A percentile compares a stretch with the other conserved stretches of the same genome.
Evolutionary conservation across 2,113 vertebrate species (phyloP).

Genomic region (Clupea harengus): DNA sequence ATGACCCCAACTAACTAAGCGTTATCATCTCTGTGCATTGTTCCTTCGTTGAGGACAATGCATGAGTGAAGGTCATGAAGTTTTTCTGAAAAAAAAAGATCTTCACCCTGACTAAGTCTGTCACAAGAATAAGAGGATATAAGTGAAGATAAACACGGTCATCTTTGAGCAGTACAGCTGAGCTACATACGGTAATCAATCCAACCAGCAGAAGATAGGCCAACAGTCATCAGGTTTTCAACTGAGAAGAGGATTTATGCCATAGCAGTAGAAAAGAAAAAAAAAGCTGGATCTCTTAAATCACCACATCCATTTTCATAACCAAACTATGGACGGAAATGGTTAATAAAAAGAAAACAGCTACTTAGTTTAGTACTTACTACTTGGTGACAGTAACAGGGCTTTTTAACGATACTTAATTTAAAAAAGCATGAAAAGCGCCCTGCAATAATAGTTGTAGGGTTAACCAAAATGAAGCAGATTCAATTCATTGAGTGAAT

Average conservation of each 20-base stretch:
- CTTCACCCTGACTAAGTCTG: too few species aligned
- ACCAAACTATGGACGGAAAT: constrained; percentile 19
- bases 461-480: constrained; percentile 42
- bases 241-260: background rate
- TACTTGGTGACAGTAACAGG: constrained; percentile 25
- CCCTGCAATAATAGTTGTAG: constrained; percentile 36
- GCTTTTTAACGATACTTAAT: constrained; percentile 38
- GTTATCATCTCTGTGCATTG: background rate
- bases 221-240: too few species aligned
- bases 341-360: constrained; percentile 36
- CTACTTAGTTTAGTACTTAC: background rate
- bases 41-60: too few species aligned
- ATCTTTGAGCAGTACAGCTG: too few species aligned
- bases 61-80: background rate
- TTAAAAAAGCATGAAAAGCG: constrained; percentile 36
- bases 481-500: constrained; percentile 43
- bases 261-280: background rate
- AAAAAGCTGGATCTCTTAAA: constrained; percentile 24
- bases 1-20: background rate
- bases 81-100: background rate
- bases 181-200: background rate
- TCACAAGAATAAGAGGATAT: background rate
- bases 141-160: too few species aligned
- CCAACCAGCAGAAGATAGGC: background rate
- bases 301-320: constrained; percentile 34